Conservation (phyloP, 2,113 vertebrate species). For the Syngnathoides biaculeatus region DNA sequence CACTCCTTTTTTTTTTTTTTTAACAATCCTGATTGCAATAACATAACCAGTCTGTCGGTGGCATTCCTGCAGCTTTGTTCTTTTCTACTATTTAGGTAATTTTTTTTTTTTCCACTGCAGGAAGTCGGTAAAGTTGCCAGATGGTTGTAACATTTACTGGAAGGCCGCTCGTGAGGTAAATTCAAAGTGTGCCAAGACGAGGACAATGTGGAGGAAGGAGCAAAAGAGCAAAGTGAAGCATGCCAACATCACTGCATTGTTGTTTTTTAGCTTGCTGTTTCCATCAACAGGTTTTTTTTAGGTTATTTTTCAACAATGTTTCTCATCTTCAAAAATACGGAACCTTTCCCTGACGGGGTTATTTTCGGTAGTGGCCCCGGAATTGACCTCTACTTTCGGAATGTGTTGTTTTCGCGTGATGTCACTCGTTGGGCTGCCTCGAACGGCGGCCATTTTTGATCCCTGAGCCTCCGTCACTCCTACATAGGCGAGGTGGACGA, state of each 20-base stretch:
- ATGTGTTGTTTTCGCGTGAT: too few relatives aligned
- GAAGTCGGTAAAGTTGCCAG: slow-evolving; percentile 5
- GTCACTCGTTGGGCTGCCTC: too few relatives aligned
- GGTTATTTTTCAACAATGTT: neutral
- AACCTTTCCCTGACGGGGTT: neutral
- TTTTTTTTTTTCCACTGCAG: slow-evolving; percentile 8
- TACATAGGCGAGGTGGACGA: too few relatives aligned
- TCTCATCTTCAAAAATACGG: neutral
- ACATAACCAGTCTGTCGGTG: slow-evolving; percentile 6
- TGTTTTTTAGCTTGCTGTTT: neutral
- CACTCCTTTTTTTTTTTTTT: neutral
- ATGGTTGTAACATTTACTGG: slow-evolving; percentile 7
- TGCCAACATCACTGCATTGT: neutral
- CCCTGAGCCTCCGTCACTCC: too few relatives aligned
- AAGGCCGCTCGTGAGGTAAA: slow-evolving; percentile 8
- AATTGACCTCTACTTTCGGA: neutral
- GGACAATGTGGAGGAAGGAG: slow-evolving; percentile 6
- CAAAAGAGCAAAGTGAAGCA: neutral
- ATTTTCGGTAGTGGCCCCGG: neutral
- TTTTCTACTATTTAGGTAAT: slow-evolving; percentile 1
- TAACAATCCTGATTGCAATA: neutral
- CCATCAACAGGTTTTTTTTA: neutral
- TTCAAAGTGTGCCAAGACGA: slow-evolving; percentile 5
- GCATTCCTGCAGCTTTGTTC: slow-evolving; percentile 6
- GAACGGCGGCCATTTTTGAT: too few relatives aligned